Conservation (phyloP, 1,140 invertebrate species). For the Drosophila trapezifrons region DNA sequence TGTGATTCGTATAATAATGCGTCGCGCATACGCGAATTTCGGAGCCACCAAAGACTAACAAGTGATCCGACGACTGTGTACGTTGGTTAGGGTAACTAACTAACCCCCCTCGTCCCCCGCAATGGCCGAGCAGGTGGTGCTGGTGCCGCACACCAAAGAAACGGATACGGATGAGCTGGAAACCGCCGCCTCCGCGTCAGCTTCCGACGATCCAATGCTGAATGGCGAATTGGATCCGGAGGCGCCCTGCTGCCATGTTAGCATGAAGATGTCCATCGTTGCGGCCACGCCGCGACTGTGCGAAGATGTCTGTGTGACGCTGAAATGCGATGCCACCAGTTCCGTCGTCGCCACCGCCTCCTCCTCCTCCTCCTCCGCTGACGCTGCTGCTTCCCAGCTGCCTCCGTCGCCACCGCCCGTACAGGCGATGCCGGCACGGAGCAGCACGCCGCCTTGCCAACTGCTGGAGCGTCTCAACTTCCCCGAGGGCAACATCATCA, state of each 20-base stretch:
- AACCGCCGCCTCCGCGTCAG: slow-evolving; percentile 11
- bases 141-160: slow-evolving; percentile 60
- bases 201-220: slow-evolving; percentile 34
- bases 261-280: slow-evolving; percentile 70
- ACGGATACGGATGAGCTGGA: slow-evolving; percentile 40
- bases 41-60: slow-evolving; percentile 69
- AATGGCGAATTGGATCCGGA: slow-evolving; percentile 67
- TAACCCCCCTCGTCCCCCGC: not conserved
- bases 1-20: slow-evolving; percentile 81
- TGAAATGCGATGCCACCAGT: slow-evolving; percentile 22
- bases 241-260: slow-evolving; percentile 68
- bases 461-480: slow-evolving; percentile 70
- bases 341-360: slow-evolving; percentile 4
- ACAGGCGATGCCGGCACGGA: slow-evolving; percentile 41
- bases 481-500: slow-evolving; percentile 72
- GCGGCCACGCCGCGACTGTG: slow-evolving; percentile 54
- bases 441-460: slow-evolving; percentile 58
- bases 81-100: slow-evolving; percentile 23
- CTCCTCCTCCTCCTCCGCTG: slow-evolving; percentile 6
- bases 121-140: slow-evolving; percentile 70
- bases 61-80: slow-evolving; percentile 45
- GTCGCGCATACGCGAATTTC: slow-evolving; percentile 79
- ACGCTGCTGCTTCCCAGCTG: slow-evolving; percentile 30
- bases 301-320: slow-evolving; percentile 41
- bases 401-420: slow-evolving; percentile 41